These are phyloP conservation scores for Reinhardtius hippoglossoides DNA, from an alignment of 2,113 vertebrate species.

Conservation along the genomic window DNA sequence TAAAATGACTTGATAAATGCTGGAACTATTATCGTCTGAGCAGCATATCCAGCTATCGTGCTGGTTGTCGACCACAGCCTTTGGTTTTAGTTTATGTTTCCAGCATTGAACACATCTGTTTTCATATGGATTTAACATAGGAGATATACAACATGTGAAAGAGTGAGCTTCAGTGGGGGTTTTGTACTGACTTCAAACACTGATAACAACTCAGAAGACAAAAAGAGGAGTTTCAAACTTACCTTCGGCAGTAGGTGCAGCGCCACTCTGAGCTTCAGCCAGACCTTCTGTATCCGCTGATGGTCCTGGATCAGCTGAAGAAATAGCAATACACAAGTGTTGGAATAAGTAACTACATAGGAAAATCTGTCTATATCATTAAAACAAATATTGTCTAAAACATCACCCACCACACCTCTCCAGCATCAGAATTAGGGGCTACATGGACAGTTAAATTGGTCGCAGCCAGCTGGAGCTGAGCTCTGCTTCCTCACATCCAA, in stretches of 20 bases:
- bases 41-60: too few relatives aligned
- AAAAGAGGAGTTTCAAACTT: slow-evolving; percentile 6
- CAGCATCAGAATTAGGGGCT: not conserved
- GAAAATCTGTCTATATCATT: not conserved
- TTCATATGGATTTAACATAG: too few relatives aligned
- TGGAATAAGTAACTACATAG: not conserved
- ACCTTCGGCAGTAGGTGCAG: slow-evolving; percentile 71
- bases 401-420: not conserved
- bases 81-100: too few relatives aligned
- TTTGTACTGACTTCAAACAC: too few relatives aligned
- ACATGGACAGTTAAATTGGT: not conserved
- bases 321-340: not conserved
- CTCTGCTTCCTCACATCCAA: not conserved
- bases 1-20: too few relatives aligned
- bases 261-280: slow-evolving; percentile 71
- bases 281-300: slow-evolving; percentile 59
- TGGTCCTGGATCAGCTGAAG: slow-evolving; percentile 52
- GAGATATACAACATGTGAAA: too few relatives aligned
- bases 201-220: not conserved
- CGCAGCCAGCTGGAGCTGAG: too few relatives aligned
- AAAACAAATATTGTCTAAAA: too few relatives aligned
- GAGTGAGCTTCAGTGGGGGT: too few relatives aligned
- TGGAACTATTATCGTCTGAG: too few relatives aligned
- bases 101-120: too few relatives aligned
- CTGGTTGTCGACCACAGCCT: too few relatives aligned